Base-by-base conservation (phyloP, 2,113 vertebrate species). In the Nansenia antarctica region DNA sequence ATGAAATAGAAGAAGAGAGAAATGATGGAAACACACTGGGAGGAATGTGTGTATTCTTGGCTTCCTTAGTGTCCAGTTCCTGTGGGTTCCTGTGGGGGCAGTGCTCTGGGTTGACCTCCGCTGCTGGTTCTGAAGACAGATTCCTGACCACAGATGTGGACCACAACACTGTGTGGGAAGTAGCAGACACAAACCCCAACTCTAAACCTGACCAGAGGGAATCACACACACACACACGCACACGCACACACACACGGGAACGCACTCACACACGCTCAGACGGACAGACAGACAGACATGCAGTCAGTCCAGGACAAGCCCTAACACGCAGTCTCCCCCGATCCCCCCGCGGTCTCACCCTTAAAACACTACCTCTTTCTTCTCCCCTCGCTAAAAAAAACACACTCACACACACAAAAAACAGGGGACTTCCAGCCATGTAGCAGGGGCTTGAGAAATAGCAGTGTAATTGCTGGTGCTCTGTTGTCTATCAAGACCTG, bases 401-500 rank as follows among this genome's bases (percentile, higher is more conserved):
- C 20, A 66, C n/a, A 26, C 47, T 15, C 52, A 58, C 65, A 67
- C 14, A 42, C 61, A 64, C 31, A 65, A 71, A 76, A 81, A 88
- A 82, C 67, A 65, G 87, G 90, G 86, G 86, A 91, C 86, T 92
- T 91, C 87, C 86, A 89, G 85, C 74, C 70, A 72, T 80, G 58
- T 34, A 69, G 20, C 59, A 22, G 54, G 35, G 66, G n/a, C 32
- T 55, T 82, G 81, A 84, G 87, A 86, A 85, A 87, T 85, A 85
- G 78, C 84, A 77, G 71, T 9, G 34, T 88, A 91, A 90, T 91
- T 88, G 88, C 84, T 73, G 79, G 84, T 85, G 89, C 88, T 91
- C 90, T 92, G 90, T 86, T 88, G 87, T 90, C 90, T 85, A 89
- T 90, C 90, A 91, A 88, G 84, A 75, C 82, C 42, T 86, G 87